These are phyloP conservation scores for Archivesica marissinica DNA, from an alignment of 1,140 invertebrate species.

Conservation along the genomic window DNA sequence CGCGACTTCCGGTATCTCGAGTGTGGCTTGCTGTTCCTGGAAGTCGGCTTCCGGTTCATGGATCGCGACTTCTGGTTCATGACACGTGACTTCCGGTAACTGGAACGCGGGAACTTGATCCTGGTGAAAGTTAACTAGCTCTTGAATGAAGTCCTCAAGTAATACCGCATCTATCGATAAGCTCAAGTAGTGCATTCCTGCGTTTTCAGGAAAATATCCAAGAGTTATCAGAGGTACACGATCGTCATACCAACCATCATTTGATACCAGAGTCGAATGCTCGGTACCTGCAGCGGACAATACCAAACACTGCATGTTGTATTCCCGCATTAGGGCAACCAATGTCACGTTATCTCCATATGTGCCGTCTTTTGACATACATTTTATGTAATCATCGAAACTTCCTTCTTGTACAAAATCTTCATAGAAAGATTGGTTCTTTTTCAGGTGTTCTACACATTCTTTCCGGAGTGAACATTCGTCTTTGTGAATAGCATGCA, in stretches of 20 bases:
- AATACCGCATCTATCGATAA: no score
- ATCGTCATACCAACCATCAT: conserved; percentile 26
- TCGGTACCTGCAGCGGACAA: neutral
- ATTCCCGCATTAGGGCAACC: conserved; percentile 19
- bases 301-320: conserved; percentile 31
- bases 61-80: no score
- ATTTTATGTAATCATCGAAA: neutral
- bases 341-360: conserved; percentile 46
- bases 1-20: no score
- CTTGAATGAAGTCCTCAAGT: no score
- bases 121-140: no score
- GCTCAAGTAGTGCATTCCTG: conserved; percentile 36
- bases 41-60: no score
- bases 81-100: no score
- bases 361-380: neutral
- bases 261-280: conserved; percentile 12
- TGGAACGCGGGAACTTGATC: no score
- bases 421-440: conserved; percentile 1
- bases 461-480: neutral
- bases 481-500: conserved; percentile 1
- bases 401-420: neutral
- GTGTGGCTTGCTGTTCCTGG: no score
- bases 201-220: conserved; percentile 26
- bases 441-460: neutral
- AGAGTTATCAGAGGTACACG: neutral